These are phyloP conservation scores for Carpatolechia fugitivella DNA, from an alignment of 2,888 invertebrate genomes.

Conservation along the genomic window DNA sequence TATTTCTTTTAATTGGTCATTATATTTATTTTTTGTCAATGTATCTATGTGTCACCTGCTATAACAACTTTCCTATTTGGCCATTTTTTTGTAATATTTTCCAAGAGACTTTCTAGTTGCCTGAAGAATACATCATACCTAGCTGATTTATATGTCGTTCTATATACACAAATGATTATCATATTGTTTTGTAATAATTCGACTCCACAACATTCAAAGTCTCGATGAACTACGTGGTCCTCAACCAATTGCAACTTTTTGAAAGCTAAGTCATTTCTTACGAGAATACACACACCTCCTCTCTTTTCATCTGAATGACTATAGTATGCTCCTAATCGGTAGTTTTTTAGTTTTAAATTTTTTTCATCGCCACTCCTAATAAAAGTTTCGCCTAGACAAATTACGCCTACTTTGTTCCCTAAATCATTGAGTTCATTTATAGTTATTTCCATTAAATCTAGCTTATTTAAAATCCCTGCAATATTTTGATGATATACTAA, in stretches of 20 bases:
- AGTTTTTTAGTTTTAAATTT: neutral
- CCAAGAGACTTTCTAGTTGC: neutral
- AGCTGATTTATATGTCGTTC: neutral
- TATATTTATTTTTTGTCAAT: neutral
- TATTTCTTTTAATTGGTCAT: neutral
- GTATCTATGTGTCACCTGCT: conserved; percentile 1
- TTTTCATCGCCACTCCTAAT: neutral
- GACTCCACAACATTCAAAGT: conserved; percentile 6
- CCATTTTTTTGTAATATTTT: neutral
- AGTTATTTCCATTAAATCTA: neutral
- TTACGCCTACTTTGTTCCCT: neutral
- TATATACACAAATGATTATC: conserved; percentile 1
- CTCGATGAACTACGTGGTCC: too few species aligned
- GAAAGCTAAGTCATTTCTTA: neutral
- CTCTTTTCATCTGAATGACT: neutral
- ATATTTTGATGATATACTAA: conserved; percentile 2
- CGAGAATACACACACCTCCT: neutral
- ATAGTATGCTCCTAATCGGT: neutral
- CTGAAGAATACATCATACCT: neutral
- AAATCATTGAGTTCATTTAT: neutral
- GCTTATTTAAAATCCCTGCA: neutral
- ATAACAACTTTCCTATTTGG: neutral
- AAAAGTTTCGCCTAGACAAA: conserved; percentile 1
- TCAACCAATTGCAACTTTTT: neutral
- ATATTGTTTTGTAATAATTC: neutral